Base-by-base conservation (phyloP, 2,797 vertebrate species). In the Sebastes wilsoni region DNA sequence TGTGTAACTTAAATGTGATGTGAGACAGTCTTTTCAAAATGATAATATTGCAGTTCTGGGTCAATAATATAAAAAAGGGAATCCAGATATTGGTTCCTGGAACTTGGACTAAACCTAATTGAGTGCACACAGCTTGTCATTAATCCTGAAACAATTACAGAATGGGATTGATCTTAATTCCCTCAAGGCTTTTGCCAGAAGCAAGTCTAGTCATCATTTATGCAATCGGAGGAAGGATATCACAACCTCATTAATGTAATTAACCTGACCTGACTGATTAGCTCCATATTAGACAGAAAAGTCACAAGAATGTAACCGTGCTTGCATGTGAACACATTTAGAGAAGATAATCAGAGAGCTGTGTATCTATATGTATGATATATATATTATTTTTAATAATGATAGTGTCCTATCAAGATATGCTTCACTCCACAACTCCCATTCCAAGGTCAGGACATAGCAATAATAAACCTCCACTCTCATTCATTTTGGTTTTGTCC, bases 121-220 rank as follows among this genome's bases (percentile, higher is more conserved):
- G 73, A 87, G 30, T 49, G 60, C 55, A 46, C 38, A 60, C 10
- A 66, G 64, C 42, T 80, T 71, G 77, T 92, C 90, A 89, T 90
- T 82, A 75, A 85, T 91, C 90, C 87, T 58, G 13, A 78, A 70
- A 83, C 77, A 87, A 90, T 91, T 86, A 88, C 59, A 23, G 46
- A 85, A 86, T 79, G 77, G 77, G 58, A 92, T 90, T 92, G 86
- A 92, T 88, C 75, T 83, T 58, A 62, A 84, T 81, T 88, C 58
- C 82, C 79, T 69, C 18, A 18, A 69, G 77, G 52, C 28, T 75
- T 82, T 71, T 72, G 32, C 68, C 13, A 8, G 30, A 49, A 64
- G 69, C 34, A 68, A 73, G 25, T 62, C 23, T 6, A 23, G 22
- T 55, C 56, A 55, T 77, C 62, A 83, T 89, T 89, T 67, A 79